Percentiles rank a stretch among this genome's conserved stretches.
phyloP scores from a whole-genome alignment of 2,888 invertebrate genomes.

The Polylopha cassiicola region DNA sequence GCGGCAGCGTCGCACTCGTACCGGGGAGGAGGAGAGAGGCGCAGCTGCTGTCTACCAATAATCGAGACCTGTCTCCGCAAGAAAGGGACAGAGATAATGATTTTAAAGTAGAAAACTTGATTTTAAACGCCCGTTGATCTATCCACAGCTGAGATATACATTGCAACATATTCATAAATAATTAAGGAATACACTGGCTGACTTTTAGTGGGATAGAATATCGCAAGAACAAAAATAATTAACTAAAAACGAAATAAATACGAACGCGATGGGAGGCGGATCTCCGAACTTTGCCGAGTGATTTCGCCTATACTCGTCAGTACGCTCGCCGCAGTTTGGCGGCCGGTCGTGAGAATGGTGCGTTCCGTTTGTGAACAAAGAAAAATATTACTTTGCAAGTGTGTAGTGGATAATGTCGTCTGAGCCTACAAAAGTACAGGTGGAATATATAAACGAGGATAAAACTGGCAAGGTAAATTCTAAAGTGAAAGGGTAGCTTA shows the following conservation, averaged over 20 bases:
- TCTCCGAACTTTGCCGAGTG: constrained; percentile 67
- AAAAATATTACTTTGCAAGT: constrained; percentile 62
- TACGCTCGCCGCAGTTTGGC: constrained; percentile 73
- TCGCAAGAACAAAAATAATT: constrained; percentile 27
- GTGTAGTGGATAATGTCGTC: constrained; percentile 74
- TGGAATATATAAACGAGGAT: constrained; percentile 73
- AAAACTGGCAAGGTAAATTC: constrained; percentile 67
- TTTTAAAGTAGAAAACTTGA: constrained; percentile 25
- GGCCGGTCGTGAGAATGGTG: constrained; percentile 76
- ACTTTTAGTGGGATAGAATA: background rate
- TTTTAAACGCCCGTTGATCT: background rate
- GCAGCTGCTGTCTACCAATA: constrained; percentile 79
- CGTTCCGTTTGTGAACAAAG: constrained; percentile 70
- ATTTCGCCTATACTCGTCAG: constrained; percentile 58
- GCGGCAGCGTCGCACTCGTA: constrained; percentile 71
- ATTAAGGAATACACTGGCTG: background rate
- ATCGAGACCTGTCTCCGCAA: constrained; percentile 67
- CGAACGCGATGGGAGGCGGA: constrained; percentile 75
- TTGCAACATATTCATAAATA: background rate
- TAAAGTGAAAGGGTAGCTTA: constrained; percentile 54
- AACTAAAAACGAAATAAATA: constrained; percentile 42
- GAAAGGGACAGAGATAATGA: constrained; percentile 59
- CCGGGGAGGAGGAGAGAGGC: constrained; percentile 77
- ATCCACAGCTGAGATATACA: background rate
- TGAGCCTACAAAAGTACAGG: constrained; percentile 68